phyloP scores from a whole-genome alignment of 2,113 vertebrate species.

The Rostratula benghalensis region DNA sequence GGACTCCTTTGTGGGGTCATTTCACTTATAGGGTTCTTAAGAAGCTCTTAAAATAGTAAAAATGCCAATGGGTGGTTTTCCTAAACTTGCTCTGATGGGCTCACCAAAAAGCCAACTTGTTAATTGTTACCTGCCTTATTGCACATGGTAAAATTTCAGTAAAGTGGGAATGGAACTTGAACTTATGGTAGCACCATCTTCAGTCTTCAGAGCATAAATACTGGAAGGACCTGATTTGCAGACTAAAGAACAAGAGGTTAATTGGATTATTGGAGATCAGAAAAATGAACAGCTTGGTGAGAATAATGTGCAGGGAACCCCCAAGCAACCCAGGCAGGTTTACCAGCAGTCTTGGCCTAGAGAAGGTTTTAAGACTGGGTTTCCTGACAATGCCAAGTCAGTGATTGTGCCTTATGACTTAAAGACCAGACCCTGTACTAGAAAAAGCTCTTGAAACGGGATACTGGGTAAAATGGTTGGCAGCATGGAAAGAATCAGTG shows the following conservation, averaged over 20 bases:
- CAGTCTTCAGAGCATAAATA: background rate
- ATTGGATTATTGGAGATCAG: background rate
- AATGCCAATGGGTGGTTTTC: background rate
- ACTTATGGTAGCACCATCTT: background rate
- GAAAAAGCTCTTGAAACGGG: background rate
- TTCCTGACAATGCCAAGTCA: background rate
- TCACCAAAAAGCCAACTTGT: background rate
- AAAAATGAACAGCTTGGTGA: background rate
- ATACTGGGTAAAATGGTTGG: background rate
- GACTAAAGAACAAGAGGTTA: background rate
- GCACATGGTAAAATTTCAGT: background rate
- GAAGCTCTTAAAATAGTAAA: background rate
- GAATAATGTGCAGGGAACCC: background rate
- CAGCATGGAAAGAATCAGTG: background rate
- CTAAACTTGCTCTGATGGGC: background rate
- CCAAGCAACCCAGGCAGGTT: background rate
- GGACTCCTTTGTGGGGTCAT: background rate
- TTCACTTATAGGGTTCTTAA: background rate
- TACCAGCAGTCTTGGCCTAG: background rate
- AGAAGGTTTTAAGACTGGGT: background rate
- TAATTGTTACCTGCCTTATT: background rate
- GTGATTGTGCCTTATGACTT: background rate
- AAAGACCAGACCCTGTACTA: background rate
- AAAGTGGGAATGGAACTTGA: background rate
- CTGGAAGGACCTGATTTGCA: background rate